These are phyloP conservation scores for Abrostola triplasia DNA, from an alignment of 2,888 invertebrate genomes.

Conservation along the genomic window DNA sequence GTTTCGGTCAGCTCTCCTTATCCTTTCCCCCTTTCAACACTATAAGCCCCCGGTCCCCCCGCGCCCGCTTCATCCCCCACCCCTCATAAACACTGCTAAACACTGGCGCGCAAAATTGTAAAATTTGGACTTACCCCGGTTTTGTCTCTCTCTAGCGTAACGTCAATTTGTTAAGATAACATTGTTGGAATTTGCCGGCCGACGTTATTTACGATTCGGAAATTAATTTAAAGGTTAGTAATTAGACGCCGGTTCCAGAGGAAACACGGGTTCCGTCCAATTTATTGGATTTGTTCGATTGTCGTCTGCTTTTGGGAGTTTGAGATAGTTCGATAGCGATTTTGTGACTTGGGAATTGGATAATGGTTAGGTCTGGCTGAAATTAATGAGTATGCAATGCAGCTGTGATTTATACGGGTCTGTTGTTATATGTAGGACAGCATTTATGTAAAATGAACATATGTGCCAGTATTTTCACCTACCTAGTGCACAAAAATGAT, in stretches of 20 bases:
- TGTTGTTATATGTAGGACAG: neutral
- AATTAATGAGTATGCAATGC: constrained; percentile 29
- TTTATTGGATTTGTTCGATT: constrained; percentile 56
- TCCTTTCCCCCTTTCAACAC: constrained; percentile 80
- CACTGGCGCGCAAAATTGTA: constrained; percentile 83
- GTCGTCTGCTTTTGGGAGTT: constrained; percentile 49
- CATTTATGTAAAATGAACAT: neutral
- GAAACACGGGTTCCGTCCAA: constrained; percentile 48
- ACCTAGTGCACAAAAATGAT: neutral
- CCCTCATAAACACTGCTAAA: constrained; percentile 85
- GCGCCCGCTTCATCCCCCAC: constrained; percentile 47
- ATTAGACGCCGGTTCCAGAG: constrained; percentile 51
- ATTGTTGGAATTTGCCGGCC: constrained; percentile 66
- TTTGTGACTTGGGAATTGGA: constrained; percentile 45
- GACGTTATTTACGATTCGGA: constrained; percentile 73
- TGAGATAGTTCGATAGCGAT: constrained; percentile 47
- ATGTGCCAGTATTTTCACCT: neutral
- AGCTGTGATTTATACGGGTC: constrained; percentile 24
- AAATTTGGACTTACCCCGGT: constrained; percentile 74
- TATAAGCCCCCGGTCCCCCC: constrained; percentile 67
- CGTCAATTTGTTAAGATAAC: constrained; percentile 86
- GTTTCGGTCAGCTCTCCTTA: constrained; percentile 81
- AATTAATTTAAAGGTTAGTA: constrained; percentile 64
- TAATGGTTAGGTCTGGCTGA: constrained; percentile 27
- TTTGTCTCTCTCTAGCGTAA: constrained; percentile 74